Base-by-base conservation (phyloP, 2,797 vertebrate species). In the Mormyrops boulengeri region DNA sequence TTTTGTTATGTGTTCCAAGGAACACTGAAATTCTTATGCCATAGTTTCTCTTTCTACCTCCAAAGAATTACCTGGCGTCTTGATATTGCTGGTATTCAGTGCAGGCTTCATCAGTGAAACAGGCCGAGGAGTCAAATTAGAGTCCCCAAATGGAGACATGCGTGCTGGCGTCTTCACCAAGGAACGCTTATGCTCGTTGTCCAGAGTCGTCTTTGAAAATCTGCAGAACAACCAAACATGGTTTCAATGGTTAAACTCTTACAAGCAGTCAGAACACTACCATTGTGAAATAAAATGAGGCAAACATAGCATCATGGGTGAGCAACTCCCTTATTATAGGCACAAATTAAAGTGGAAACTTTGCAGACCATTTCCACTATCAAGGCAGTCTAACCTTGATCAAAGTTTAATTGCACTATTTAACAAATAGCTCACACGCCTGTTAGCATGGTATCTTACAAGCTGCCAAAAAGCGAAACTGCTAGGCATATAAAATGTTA, bases 111-210 rank as follows among this genome's bases (percentile, higher is more conserved):
- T 86, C 49, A 0, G 90, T 8, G 87, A 85, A 0, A 84, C 12
- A 2, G 91, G 22, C 62, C 89, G 90, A 60, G 96, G 95, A 12
- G 96, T 96, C 66, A 91, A 91, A 44, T 94, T 95, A 0, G 92
- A 90, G 8, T 93, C 80, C 90, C 95, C 2, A 0, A 91, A 92
- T 0, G 93, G 93, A 26, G 97, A 97, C 96, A 95, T 96, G 90
- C 97, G 96, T 34, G 97, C 96, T 0, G 98, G 98, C 1, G 98
- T 99, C 95, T 99, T 99, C 89, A 95, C 93, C 92, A 97, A 90
- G 1, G 97, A 97, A 9, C 90, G 95, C 91, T 99, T 99, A 62
- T 97, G 92, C 88, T 97, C 97, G 3, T 98, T 99, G 91, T 99
- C 97, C 82, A 93, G 94, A 7, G 97, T 98, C 14, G 96, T 93